These are phyloP conservation scores for Polyommatus iphigenia DNA, from an alignment of 2,888 invertebrate species.

Conservation along the genomic window DNA sequence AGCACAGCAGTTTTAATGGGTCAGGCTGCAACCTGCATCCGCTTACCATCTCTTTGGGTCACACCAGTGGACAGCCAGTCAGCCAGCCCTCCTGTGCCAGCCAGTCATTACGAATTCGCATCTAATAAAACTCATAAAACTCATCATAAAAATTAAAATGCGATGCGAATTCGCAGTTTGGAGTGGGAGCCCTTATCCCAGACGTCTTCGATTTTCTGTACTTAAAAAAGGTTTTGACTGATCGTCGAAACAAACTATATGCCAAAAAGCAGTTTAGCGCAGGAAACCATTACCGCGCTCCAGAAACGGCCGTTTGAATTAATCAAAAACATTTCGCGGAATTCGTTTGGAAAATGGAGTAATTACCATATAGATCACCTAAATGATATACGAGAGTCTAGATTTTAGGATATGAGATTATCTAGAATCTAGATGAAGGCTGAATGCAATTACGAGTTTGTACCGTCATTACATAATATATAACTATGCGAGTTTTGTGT, in stretches of 20 bases:
- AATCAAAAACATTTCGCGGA: conserved; percentile 12
- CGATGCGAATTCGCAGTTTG: no score
- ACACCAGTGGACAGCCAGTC: no score
- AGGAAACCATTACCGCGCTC: conserved; percentile 13
- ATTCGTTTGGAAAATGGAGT: conserved; percentile 14
- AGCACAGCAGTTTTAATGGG: no score
- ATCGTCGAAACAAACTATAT: not conserved
- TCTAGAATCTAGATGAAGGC: conserved; percentile 9
- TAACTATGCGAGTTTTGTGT: not conserved
- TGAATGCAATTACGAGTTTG: not conserved
- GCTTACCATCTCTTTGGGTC: no score
- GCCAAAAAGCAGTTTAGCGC: conserved; percentile 9
- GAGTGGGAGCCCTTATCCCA: no score
- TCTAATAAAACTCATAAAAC: no score
- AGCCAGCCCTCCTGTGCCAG: no score
- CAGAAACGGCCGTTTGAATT: conserved; percentile 21
- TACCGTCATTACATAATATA: not conserved
- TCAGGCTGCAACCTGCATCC: no score
- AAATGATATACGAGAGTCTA: not conserved
- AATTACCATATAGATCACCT: conserved; percentile 19
- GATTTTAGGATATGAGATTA: conserved; percentile 8
- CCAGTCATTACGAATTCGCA: no score
- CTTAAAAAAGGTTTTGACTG: not conserved
- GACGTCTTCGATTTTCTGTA: not conserved
- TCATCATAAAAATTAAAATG: no score